A percentile compares a stretch with the other conserved stretches of the same genome.
Evolutionary conservation across 2,797 vertebrate species (phyloP).

Genomic region (Myotis myotis): DNA sequence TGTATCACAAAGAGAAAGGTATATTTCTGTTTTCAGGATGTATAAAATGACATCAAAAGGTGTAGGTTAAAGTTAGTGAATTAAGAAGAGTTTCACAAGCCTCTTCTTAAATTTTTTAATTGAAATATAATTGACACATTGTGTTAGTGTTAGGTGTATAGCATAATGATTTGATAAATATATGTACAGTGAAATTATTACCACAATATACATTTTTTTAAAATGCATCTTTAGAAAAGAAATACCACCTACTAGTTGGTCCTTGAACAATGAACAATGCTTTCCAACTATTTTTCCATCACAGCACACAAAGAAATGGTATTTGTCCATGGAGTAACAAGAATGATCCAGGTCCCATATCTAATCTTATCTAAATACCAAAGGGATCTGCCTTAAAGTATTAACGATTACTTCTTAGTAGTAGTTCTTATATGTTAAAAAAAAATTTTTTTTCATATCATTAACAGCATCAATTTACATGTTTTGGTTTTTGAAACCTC

Average conservation of each 20-base stretch:
- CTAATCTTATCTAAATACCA: background rate
- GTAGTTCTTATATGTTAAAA: background rate
- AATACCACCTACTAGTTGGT: background rate
- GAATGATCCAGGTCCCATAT: background rate
- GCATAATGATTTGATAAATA: background rate
- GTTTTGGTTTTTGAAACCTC: slow-evolving; percentile 30
- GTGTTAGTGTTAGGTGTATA: background rate
- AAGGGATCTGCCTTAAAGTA: background rate
- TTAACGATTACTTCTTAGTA: background rate
- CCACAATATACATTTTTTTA: background rate
- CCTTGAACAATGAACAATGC: background rate
- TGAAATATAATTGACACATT: background rate
- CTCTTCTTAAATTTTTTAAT: background rate
- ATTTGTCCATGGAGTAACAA: background rate
- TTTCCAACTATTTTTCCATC: background rate
- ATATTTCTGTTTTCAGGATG: background rate
- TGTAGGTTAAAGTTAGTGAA: slow-evolving; percentile 34
- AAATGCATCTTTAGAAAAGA: background rate
- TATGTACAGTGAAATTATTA: background rate
- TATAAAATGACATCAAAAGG: background rate
- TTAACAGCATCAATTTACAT: background rate
- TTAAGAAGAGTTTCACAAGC: background rate
- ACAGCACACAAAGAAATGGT: background rate
- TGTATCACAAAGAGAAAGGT: background rate
- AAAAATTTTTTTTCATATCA: background rate